These are phyloP conservation scores for Phoebastria nigripes DNA, from an alignment of 2,797 vertebrate genomes.

Conservation along the genomic window DNA sequence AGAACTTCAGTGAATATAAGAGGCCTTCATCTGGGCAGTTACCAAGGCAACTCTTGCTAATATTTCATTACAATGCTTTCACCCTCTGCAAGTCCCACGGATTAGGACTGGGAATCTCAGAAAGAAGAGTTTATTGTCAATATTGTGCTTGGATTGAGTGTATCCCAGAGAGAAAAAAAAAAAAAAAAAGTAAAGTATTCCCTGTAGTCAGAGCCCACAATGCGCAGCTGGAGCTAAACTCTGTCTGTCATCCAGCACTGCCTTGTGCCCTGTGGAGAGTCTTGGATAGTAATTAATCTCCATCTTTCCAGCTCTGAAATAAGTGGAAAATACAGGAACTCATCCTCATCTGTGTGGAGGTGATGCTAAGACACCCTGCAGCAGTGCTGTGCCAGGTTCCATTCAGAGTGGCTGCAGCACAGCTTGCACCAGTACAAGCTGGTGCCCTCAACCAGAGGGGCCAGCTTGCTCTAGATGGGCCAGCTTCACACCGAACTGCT, in stretches of 20 bases:
- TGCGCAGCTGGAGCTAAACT: neutral
- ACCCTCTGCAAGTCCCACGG: conserved; percentile 3
- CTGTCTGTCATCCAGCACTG: neutral
- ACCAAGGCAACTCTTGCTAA: conserved; percentile 70
- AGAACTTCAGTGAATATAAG: conserved; percentile 59
- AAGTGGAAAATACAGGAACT: neutral
- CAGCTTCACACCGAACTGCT: neutral
- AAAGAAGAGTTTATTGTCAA: conserved; percentile 55
- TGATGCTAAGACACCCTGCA: neutral
- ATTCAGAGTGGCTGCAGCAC: neutral
- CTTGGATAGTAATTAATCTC: neutral
- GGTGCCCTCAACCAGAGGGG: neutral
- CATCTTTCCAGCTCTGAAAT: neutral
- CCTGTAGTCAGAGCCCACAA: neutral
- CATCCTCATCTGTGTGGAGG: neutral
- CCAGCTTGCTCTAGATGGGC: neutral
- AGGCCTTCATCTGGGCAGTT: conserved; percentile 70
- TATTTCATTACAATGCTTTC: conserved; percentile 66
- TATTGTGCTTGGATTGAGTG: conserved; percentile 30
- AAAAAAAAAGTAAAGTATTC: neutral
- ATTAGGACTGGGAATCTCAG: conserved; percentile 51
- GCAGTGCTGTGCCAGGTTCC: neutral
- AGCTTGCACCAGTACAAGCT: neutral
- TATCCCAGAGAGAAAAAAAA: neutral
- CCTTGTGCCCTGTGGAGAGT: neutral